Base-by-base conservation (phyloP, 2,113 vertebrate genomes). In the Phainopepla nitens region DNA sequence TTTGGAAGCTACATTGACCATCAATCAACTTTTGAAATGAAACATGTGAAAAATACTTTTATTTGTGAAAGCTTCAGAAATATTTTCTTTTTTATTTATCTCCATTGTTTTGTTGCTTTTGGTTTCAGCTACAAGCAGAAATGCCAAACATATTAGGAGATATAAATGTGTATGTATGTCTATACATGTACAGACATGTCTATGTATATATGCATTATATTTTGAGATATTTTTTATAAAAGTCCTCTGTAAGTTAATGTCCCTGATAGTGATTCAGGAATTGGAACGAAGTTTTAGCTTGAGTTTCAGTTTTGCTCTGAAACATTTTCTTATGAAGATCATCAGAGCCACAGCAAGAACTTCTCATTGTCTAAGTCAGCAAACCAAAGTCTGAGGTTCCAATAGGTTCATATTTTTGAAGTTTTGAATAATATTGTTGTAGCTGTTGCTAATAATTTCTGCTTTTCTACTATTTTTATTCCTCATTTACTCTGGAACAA, bases 241-340 rank as follows among this genome's bases (percentile, higher is more conserved):
- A 54, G 21, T 4, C 1, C 2, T 71, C 57, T 0, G 0, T 44
- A 60, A 42, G 16, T 65, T 65, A 56, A 61, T 13, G 8, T 60
- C 24, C 22, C 13, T 61, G 5, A 3, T 33, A 23, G 14, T 53
- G n/a, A 33, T 29, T 73, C 23, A 33, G 17, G 65, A 77, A 35
- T 27, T 45, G 14, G 12, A 72, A 88, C 25, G 11, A 73, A 60
- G 18, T 20, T 87, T 36, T 33, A 49, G 42, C 18, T 18, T 3
- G 9, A 53, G 8, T 31, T 82, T 61, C 70, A 47, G 25, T 54
- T 81, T 68, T 65, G 1, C 18, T 20, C 11, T 36, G 62, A 87
- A 72, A 54, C 10, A 4, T 24, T 4, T n/a, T 83, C 22, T 28
- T 69, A 8, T 7, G 20, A 51, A 75, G 19, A 51, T 62, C 23